Percentiles rank a stretch among this genome's conserved stretches.
Conservation (phyloP, 1,140 invertebrate genomes). For the Spodoptera frugiperda region DNA sequence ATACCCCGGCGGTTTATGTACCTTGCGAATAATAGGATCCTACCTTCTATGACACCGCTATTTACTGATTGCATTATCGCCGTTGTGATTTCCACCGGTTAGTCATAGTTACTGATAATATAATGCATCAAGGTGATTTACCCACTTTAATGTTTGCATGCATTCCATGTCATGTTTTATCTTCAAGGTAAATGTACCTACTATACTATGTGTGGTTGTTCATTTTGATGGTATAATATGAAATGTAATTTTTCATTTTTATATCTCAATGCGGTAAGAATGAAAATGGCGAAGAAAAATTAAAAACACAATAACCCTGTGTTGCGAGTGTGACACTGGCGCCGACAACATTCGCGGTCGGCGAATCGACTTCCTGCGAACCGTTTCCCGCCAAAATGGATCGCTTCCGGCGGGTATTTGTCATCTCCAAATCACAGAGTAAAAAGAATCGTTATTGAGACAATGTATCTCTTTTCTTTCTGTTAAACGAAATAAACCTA, state of each 20-base stretch:
- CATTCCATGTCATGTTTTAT: slow-evolving; percentile 17
- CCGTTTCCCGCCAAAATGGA: slow-evolving; percentile 85
- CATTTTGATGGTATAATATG: background rate
- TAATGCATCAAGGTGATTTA: slow-evolving; percentile 38
- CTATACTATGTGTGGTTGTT: background rate
- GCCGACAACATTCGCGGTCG: slow-evolving; percentile 83
- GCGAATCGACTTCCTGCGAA: slow-evolving; percentile 82
- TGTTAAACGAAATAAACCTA: background rate
- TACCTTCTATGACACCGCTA: slow-evolving; percentile 16
- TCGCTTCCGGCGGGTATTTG: slow-evolving; percentile 84
- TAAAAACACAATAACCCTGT: slow-evolving; percentile 54
- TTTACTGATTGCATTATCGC: slow-evolving; percentile 32
- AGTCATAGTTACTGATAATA: slow-evolving; percentile 34
- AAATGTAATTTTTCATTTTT: background rate
- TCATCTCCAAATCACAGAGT: slow-evolving; percentile 77
- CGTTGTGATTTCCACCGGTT: slow-evolving; percentile 20
- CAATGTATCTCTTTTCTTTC: background rate
- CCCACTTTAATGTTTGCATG: slow-evolving; percentile 30
- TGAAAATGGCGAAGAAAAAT: slow-evolving; percentile 54
- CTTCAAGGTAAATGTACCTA: slow-evolving; percentile 7
- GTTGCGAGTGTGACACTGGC: slow-evolving; percentile 61
- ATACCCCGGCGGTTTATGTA: slow-evolving; percentile 57
- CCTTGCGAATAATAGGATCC: slow-evolving; percentile 26
- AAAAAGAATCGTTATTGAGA: slow-evolving; percentile 43
- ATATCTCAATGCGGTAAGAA: slow-evolving; percentile 1